Evolutionary conservation across 2,888 invertebrate species (phyloP), one percentile per base, ranked within the genome.

Genomic region (Bibio marci): DNA sequence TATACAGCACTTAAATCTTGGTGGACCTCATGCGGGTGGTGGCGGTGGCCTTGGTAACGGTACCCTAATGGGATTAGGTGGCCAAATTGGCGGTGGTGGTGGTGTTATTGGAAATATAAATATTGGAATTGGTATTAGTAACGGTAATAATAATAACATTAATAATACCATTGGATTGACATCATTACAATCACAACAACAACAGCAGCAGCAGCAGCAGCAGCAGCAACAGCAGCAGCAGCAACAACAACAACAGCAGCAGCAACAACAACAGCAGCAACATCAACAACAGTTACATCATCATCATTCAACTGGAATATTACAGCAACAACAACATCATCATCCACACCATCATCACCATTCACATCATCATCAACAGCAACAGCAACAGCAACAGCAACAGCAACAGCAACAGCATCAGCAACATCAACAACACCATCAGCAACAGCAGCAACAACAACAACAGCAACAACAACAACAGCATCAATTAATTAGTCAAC

Each of bases 1-100:
- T 40, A 45, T 52, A 43, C 52, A 50, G 50, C 55, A 56, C 51
- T 50, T 55, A 42, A 52, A 50, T 49, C 56, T 54, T 49, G 52
- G 49, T 25, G 25, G 25, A 25, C 14, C 14, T 35, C 19, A 25
- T 19, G 35, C 22, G 14, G 38, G 38, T 25, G 45, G 45, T 41
- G 43, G 43, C n/a, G n/a, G n/a, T n/a, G n/a, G 11, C 30, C 4
- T 6, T 22, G 22, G 22, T 6, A 22, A 22, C 8, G 22, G 22
- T 22, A 22, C 22, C 8, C 5, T 8, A 22, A 22, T 6, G 4
- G 22, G 22, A 22, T 22, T 22, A 8, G 22, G 22, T 22, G n/a
- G n/a, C n/a, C n/a, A n/a, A n/a, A n/a, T n/a, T n/a, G n/a, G n/a
- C n/a, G n/a, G n/a, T n/a, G n/a, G n/a, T n/a, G n/a, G n/a, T n/a